Evolutionary conservation across 2,113 vertebrate genomes (phyloP).

Genomic region (Paradoxurus hermaphroditus): DNA sequence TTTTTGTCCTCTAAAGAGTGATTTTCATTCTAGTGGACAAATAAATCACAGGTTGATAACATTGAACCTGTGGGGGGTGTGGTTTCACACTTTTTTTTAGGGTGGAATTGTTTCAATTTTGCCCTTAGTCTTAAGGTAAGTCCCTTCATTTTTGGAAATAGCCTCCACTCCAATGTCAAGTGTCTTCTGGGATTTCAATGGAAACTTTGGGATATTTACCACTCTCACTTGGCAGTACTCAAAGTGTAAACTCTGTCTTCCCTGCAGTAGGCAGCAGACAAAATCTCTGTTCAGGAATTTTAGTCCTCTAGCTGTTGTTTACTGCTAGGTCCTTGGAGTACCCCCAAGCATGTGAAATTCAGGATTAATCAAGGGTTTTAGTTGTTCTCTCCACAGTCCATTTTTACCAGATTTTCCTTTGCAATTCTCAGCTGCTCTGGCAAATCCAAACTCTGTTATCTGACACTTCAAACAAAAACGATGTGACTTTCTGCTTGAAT

Average conservation of each 20-base stretch:
- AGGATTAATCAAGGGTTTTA: background rate
- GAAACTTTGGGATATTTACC: background rate
- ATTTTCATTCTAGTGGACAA: background rate
- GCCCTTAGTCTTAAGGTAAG: background rate
- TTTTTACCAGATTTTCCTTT: background rate
- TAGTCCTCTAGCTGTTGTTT: background rate
- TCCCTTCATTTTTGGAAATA: background rate
- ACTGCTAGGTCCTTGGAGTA: background rate
- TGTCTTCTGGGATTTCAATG: background rate
- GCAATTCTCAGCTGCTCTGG: background rate
- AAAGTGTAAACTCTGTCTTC: constrained; percentile 21
- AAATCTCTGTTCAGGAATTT: constrained; percentile 2
- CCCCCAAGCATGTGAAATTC: background rate
- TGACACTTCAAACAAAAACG: background rate
- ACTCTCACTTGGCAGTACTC: background rate
- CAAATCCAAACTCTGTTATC: background rate
- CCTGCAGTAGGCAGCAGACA: background rate
- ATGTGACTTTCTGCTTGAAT: background rate
- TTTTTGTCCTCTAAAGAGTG: background rate
- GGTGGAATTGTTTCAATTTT: background rate
- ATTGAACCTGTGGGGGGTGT: background rate
- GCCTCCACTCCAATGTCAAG: background rate
- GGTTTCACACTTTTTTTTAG: background rate
- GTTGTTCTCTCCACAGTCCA: background rate
- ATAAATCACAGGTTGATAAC: background rate